These are phyloP conservation scores for Pristiophorus japonicus DNA, from an alignment of 2,113 vertebrate species.

Conservation along the genomic window DNA sequence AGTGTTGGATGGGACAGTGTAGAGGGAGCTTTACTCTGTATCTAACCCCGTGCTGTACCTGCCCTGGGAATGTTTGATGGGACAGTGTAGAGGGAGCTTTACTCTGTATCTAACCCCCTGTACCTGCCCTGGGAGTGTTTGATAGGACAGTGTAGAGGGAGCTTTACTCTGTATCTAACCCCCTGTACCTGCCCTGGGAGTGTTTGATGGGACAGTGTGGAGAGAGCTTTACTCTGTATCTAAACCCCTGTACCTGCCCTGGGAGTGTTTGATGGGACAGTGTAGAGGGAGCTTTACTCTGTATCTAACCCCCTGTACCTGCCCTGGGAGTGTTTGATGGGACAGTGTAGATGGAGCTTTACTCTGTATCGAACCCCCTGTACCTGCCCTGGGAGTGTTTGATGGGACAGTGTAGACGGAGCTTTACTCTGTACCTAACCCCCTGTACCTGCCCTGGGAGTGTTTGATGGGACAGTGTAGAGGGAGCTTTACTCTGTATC, in stretches of 20 bases:
- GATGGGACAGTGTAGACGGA: not conserved
- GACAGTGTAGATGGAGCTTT: not conserved
- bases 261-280: not conserved
- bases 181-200: not conserved
- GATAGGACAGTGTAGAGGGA: not conserved
- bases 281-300: not conserved
- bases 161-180: not conserved
- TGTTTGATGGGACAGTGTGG: not conserved
- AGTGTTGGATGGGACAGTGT: not conserved
- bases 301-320: not conserved
- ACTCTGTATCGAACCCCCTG: not conserved
- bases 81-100: not conserved
- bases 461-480: not conserved
- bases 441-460: not conserved
- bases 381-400: no score
- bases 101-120: not conserved
- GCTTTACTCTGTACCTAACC: not conserved
- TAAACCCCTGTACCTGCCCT: not conserved
- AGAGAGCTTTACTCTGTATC: not conserved
- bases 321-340: not conserved
- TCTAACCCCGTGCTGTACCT: not conserved
- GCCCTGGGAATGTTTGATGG: not conserved
- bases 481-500: not conserved
- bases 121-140: no score
- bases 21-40: not conserved